Evolutionary conservation across 2,888 invertebrate genomes (phyloP).

Genomic region (Notodonta ziczac): DNA sequence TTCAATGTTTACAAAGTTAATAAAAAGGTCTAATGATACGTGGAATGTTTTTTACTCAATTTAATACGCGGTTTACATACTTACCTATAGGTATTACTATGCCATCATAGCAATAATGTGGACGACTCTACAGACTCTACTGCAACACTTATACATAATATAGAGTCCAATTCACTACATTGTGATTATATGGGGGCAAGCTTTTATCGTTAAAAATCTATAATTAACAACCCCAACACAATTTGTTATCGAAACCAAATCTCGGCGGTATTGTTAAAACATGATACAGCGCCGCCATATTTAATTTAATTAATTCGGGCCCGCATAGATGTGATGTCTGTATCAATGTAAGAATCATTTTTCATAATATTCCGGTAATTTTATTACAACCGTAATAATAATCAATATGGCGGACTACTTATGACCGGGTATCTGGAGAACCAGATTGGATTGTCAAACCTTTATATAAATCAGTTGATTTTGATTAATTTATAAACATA

Average conservation of each 20-base stretch:
- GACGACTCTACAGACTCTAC: background rate
- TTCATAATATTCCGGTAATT: conserved; percentile 15
- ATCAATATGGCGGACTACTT: too few species aligned
- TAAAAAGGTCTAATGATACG: too few species aligned
- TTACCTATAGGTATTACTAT: too few species aligned
- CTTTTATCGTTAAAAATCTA: conserved; percentile 13
- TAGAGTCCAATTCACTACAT: background rate
- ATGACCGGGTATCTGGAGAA: too few species aligned
- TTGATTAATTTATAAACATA: too few species aligned
- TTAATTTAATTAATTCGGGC: conserved; percentile 48
- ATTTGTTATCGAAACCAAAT: conserved; percentile 59
- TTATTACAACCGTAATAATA: background rate
- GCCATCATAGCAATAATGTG: too few species aligned
- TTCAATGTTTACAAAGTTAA: too few species aligned
- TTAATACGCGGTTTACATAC: too few species aligned
- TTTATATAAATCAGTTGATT: too few species aligned
- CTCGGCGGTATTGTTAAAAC: conserved; percentile 45
- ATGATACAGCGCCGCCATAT: conserved; percentile 27
- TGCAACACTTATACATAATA: too few species aligned
- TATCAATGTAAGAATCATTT: conserved; percentile 31
- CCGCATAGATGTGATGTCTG: conserved; percentile 41
- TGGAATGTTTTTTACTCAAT: too few species aligned
- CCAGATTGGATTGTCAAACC: too few species aligned
- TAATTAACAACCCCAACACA: conserved; percentile 32
- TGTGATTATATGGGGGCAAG: background rate